Conservation (phyloP, 1,140 invertebrate genomes). For the Bacillus rossius region DNA sequence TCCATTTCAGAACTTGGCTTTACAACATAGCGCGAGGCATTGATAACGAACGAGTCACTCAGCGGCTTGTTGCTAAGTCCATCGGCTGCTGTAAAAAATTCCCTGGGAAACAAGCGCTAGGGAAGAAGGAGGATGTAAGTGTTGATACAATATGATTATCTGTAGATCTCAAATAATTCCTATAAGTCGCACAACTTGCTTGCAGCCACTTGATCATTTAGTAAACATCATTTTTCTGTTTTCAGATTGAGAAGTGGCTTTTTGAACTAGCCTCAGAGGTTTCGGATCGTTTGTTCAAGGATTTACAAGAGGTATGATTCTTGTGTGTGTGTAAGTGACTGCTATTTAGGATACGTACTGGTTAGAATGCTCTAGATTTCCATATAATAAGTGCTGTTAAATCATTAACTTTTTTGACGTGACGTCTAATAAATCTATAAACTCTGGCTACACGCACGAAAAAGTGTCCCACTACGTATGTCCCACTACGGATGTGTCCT, state of each 20-base stretch:
- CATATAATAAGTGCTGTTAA: no score
- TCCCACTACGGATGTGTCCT: no score
- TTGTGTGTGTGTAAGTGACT: background rate
- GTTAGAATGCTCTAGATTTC: slow-evolving; percentile 5
- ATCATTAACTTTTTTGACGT: no score
- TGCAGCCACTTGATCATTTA: background rate
- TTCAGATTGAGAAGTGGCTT: slow-evolving; percentile 66
- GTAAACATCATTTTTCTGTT: slow-evolving; percentile 14
- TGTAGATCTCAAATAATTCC: no score
- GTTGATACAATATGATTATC: no score
- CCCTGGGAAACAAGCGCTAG: slow-evolving; percentile 71
- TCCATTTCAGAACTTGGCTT: slow-evolving; percentile 64
- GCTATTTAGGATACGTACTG: slow-evolving; percentile 3
- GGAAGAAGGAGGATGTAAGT: slow-evolving; percentile 58
- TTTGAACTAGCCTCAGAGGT: slow-evolving; percentile 74
- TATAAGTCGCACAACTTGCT: background rate
- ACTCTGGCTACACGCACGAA: no score
- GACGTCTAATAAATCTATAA: no score
- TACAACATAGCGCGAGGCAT: slow-evolving; percentile 83
- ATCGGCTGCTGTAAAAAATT: slow-evolving; percentile 96
- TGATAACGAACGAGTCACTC: slow-evolving; percentile 79
- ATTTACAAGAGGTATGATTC: slow-evolving; percentile 51
- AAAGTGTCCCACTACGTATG: no score
- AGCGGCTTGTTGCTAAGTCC: slow-evolving; percentile 81
- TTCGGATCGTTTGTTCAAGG: slow-evolving; percentile 75